These are phyloP conservation scores for Lontra canadensis DNA, from an alignment of 2,113 vertebrate genomes.

Conservation along the genomic window DNA sequence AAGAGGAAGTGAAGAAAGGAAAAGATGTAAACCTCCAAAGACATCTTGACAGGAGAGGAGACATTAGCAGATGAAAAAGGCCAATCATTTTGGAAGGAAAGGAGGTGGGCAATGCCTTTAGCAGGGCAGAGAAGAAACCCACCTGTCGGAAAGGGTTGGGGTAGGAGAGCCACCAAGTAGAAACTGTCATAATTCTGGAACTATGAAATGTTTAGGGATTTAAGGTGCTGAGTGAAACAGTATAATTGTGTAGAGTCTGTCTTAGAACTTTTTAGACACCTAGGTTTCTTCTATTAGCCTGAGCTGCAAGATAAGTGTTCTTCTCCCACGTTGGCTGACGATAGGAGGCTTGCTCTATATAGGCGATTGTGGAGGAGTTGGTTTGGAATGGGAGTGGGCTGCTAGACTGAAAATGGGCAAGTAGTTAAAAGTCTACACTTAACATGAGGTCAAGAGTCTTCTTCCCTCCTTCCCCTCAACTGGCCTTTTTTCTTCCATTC, in stretches of 20 bases:
- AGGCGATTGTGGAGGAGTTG: neutral
- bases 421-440: neutral
- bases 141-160: neutral
- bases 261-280: neutral
- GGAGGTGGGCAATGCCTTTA: neutral
- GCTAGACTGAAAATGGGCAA: neutral
- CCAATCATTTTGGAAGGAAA: neutral
- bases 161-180: neutral
- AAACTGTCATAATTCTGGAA: neutral
- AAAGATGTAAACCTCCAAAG: neutral
- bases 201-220: neutral
- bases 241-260: neutral
- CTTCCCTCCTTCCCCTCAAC: neutral
- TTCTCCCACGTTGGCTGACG: neutral
- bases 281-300: neutral
- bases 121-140: neutral
- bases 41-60: neutral
- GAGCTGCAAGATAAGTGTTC: neutral
- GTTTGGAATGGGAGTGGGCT: neutral
- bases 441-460: neutral
- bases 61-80: neutral
- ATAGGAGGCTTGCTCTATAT: neutral
- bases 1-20: neutral
- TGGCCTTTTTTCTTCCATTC: neutral
- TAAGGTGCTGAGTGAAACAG: neutral